A percentile compares a stretch with the other conserved stretches of the same genome.
These are phyloP conservation scores for Crotophaga sulcirostris DNA, from an alignment of 2,113 vertebrate species.

Conservation along the genomic window DNA sequence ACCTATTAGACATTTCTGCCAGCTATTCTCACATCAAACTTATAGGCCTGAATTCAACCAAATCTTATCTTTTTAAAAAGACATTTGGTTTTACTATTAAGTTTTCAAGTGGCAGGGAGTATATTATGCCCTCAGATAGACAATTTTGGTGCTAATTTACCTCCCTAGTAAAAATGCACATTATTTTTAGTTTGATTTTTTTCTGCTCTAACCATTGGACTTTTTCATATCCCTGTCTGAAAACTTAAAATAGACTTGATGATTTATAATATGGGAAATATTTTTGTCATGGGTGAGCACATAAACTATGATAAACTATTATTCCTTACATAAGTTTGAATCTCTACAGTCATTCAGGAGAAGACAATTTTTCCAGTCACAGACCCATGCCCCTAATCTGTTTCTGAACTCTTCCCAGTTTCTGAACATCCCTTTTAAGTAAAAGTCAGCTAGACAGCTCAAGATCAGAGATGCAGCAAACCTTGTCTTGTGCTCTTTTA, in stretches of 20 bases:
- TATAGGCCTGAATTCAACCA: background rate
- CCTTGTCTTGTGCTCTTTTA: background rate
- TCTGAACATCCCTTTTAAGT: background rate
- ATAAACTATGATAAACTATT: background rate
- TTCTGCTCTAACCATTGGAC: background rate
- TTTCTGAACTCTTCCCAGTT: background rate
- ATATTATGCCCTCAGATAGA: background rate
- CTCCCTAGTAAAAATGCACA: background rate
- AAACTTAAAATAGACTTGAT: background rate
- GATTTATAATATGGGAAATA: constrained; percentile 27
- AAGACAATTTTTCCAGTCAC: background rate
- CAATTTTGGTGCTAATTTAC: background rate
- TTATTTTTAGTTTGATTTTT: background rate
- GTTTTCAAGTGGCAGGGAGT: background rate
- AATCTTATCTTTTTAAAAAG: background rate
- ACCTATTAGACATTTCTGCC: background rate
- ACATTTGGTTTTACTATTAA: background rate
- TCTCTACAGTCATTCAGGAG: background rate
- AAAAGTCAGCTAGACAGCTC: background rate
- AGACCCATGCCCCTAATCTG: background rate
- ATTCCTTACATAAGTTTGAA: background rate
- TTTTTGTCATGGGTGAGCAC: background rate
- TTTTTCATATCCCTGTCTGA: background rate
- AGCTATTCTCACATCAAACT: background rate
- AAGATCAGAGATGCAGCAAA: background rate